Evolutionary conservation across 2,888 invertebrate species (phyloP).

Genomic region (Slavum lentiscoides): DNA sequence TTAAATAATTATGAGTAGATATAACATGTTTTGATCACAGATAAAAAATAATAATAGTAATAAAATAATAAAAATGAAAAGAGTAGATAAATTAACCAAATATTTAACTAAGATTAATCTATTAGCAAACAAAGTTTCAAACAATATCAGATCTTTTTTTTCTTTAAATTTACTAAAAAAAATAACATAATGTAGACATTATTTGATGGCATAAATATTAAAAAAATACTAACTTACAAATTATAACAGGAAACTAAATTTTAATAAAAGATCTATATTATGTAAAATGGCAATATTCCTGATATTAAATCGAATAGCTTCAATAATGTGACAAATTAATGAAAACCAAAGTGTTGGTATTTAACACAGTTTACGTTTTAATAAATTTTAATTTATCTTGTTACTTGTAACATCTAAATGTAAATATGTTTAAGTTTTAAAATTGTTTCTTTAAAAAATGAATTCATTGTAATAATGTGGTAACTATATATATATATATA

Average conservation of each 20-base stretch:
- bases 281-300: background rate
- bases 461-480: slow-evolving; percentile 9
- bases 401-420: background rate
- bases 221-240: background rate
- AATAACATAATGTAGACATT: slow-evolving; percentile 6
- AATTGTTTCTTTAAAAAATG: background rate
- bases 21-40: slow-evolving; percentile 46
- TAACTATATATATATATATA: background rate
- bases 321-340: background rate
- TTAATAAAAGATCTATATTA: slow-evolving; percentile 1
- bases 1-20: slow-evolving; percentile 15
- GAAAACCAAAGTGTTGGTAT: background rate
- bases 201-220: slow-evolving; percentile 21
- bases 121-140: slow-evolving; percentile 3
- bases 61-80: slow-evolving; percentile 16
- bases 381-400: background rate
- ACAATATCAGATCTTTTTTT: slow-evolving; percentile 19
- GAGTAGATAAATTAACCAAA: slow-evolving; percentile 17
- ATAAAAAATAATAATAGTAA: slow-evolving; percentile 9
- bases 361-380: slow-evolving; percentile 3
- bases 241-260: slow-evolving; percentile 8
- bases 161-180: slow-evolving; percentile 15
- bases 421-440: background rate
- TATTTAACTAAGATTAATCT: slow-evolving; percentile 6
- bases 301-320: slow-evolving; percentile 7